Evolutionary conservation across 2,113 vertebrate species (phyloP).

Genomic region (Serilophus lunatus): DNA sequence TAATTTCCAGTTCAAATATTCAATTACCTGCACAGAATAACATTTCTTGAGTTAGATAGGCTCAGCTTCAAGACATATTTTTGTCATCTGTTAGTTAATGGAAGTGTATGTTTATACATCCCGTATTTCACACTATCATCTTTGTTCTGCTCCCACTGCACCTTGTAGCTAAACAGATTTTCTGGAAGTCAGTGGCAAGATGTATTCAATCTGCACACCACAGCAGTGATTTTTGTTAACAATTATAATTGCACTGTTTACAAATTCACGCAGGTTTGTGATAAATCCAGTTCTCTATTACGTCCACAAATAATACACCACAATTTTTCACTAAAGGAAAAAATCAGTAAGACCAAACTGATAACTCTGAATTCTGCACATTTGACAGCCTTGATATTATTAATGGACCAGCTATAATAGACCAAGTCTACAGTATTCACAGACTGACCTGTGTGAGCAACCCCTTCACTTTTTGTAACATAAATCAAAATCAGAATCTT

Average conservation of each 20-base stretch:
- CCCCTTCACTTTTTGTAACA: not conserved
- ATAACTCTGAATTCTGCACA: rapidly evolving
- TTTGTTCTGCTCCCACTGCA: not conserved
- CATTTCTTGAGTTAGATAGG: not conserved
- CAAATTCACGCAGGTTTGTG: not conserved
- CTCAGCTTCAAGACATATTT: not conserved
- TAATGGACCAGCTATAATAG: not conserved
- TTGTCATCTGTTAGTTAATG: not conserved
- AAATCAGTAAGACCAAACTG: not conserved
- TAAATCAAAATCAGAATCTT: not conserved
- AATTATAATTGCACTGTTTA: not conserved
- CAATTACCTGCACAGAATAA: not conserved
- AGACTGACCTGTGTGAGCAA: not conserved
- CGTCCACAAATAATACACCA: not conserved
- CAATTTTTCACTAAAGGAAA: not conserved
- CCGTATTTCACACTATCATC: not conserved
- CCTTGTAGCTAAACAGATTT: not conserved
- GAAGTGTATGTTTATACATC: not conserved
- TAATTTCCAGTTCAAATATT: not conserved
- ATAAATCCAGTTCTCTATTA: not conserved
- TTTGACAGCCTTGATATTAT: not conserved
- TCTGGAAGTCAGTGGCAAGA: not conserved
- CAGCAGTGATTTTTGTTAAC: not conserved
- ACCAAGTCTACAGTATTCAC: rapidly evolving
- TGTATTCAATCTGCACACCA: not conserved